phyloP scores from a whole-genome alignment of 1,140 invertebrate species.

The Cyphomyrmex costatus region DNA sequence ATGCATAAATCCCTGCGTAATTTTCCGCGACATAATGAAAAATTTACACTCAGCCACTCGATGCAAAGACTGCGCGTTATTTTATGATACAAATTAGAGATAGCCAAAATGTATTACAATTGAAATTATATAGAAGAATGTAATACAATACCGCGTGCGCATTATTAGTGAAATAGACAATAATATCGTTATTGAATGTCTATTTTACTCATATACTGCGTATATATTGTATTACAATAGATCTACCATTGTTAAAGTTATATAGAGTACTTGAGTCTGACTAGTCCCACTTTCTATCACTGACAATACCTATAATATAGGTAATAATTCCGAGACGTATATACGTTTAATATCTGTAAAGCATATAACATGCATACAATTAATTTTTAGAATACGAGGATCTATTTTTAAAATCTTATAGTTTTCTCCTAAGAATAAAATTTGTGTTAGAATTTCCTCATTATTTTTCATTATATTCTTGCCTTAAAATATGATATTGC shows the following conservation, averaged over 20 bases:
- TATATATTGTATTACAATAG: neutral
- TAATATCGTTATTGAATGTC: neutral
- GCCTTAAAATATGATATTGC: too few species aligned
- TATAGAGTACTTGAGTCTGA: neutral
- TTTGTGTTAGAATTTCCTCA: too few species aligned
- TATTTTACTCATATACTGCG: neutral
- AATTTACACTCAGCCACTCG: conserved; percentile 17
- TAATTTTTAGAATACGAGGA: neutral
- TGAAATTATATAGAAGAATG: neutral
- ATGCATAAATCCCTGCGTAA: conserved; percentile 9
- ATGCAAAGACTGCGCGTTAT: neutral
- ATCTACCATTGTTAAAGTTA: conserved; percentile 13
- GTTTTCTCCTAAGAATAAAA: too few species aligned
- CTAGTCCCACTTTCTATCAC: neutral
- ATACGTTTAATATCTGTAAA: neutral
- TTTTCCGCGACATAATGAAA: conserved; percentile 38
- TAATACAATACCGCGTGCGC: neutral
- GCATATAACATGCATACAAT: neutral
- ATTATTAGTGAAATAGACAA: too few species aligned
- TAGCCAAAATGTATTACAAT: neutral
- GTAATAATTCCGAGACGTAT: neutral
- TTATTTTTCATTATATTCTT: too few species aligned
- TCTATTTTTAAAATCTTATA: too few species aligned
- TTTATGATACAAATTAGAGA: neutral
- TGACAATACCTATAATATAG: neutral